Evolutionary conservation across 2,113 vertebrate species (phyloP), one percentile per base, ranked within the genome.

Genomic region (Plectropomus leopardus): DNA sequence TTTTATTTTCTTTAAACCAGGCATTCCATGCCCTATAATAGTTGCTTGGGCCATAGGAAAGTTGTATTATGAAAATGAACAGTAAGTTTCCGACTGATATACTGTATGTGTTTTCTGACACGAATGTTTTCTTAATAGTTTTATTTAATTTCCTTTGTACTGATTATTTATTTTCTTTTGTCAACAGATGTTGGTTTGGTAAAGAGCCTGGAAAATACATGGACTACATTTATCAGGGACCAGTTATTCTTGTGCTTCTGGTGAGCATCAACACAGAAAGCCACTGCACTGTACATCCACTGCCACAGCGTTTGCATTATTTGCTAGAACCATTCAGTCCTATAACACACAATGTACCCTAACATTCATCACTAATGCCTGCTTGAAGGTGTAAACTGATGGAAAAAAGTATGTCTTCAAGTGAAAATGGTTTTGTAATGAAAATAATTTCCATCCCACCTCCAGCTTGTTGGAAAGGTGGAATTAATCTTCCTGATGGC

Each of bases 221-320:
- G 15, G 98, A 99, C 94, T 99, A 98, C 88, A 98, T 99, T 88
- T 99, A 98, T 82, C 98, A 99, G 92, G 98, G 97, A 28, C 98
- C 98, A 28, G 97, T 99, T 72, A 99, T 99, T 86, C 96, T 99
- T 4, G 98, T 99, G 72, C 96, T 99, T 45, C 90, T 99, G 95
- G 98, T 99, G 90, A 94, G 97, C 73, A 50, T 16, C 42, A 66
- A 26, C 9, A 44, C 28, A 72, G 15, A 26, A 42, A 44, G 7
- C 14, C 73, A 34, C 13, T 50, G 4, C 9, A 28, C 3, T 63
- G n/a, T n/a, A 7, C 50, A 15, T 7, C 21, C 30, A 19, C 14
- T 24, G 5, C 24, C 7, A 24, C 64, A 66, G 26, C 58, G 68
- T 80, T 15, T n/a, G 1, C 34, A 24, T 19, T 28, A 5, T 79